Base-by-base conservation (phyloP, 2,113 vertebrate species). In the Calypte anna region DNA sequence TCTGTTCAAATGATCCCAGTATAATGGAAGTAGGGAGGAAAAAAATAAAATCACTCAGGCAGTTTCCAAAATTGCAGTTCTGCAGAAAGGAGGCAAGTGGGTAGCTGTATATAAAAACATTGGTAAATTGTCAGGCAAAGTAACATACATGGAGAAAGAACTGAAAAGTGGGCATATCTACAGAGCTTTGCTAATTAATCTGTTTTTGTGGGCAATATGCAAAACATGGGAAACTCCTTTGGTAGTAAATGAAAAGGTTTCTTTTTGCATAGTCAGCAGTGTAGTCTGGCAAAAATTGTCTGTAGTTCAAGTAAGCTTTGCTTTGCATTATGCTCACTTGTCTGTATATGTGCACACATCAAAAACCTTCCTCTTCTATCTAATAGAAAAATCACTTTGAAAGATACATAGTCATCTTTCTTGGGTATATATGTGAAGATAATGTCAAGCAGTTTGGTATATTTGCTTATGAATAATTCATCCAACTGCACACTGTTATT, bases 391-490 rank as follows among this genome's bases (percentile, higher is more conserved):
- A 90, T 63, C 18, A 58, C 70, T 91, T 76, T 80, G 84, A 87
- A 90, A 95, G 93, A 80, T 62, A 63, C 25, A 7, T 38, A 75
- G 78, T 74, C 82, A 90, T 96, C 55, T 43, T 90, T 90, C 93
- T 89, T 90, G 84, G 94, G 38, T 95, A 70, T 66, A 77, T 62
- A 80, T 76, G 77, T 90, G 82, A 91, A 93, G 88, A 93, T 91
- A 90, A 64, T 9, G 66, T 79, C 84, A 91, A 90, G 53, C 59
- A 90, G 78, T 91, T 82, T 80, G 78, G 43, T 82, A 36, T 54
- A 77, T 94, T 87, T 46, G n/a, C 38, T 95, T 87, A 95, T 92
- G 79, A 95, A 97, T 96, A 96, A 96, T 95, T 96, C 87, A 97
- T 94, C 75, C 38, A 55, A 43, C 67, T 89, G 59, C 63, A 67